These are phyloP conservation scores for Hydrotaea cyrtoneurina DNA, from an alignment of 2,888 invertebrate genomes.

Conservation along the genomic window DNA sequence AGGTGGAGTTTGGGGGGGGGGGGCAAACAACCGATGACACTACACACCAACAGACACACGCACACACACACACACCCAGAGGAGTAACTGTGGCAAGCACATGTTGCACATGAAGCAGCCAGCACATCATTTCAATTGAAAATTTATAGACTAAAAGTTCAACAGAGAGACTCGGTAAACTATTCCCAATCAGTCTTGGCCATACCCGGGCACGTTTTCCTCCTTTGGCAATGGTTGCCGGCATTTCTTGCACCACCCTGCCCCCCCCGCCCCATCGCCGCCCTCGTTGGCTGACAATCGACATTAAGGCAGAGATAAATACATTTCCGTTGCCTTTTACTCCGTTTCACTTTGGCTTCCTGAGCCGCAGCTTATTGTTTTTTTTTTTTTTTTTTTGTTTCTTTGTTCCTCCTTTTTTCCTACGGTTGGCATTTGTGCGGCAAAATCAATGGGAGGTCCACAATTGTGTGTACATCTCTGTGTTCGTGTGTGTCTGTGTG, in stretches of 20 bases:
- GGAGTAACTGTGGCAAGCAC: conserved; percentile 31
- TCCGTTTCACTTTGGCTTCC: not conserved
- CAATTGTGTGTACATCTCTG: not conserved
- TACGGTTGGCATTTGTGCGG: conserved; percentile 1
- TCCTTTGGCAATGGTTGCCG: not conserved
- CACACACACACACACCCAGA: not conserved
- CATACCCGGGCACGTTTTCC: conserved; percentile 16
- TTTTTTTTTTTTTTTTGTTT: conserved; percentile 16
- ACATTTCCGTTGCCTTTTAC: not conserved
- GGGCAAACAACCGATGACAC: not conserved
- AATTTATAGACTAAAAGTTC: conserved; percentile 64
- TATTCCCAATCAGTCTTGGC: not conserved
- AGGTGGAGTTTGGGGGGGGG: too few relatives aligned
- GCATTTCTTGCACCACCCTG: not conserved
- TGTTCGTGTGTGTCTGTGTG: not conserved
- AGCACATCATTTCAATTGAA: conserved; percentile 54
- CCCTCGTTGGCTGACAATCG: not conserved
- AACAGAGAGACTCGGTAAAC: conserved; percentile 44
- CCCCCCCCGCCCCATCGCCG: too few relatives aligned
- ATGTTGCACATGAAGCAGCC: conserved; percentile 56
- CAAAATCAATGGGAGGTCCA: conserved; percentile 17
- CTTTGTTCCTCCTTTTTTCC: conserved; percentile 32
- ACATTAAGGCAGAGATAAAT: conserved; percentile 24
- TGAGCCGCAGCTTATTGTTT: conserved; percentile 23
- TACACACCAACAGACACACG: not conserved